A percentile compares a stretch with the other conserved stretches of the same genome.
Conservation (phyloP, 2,888 invertebrate genomes). For the Conchocele bisecta region DNA sequence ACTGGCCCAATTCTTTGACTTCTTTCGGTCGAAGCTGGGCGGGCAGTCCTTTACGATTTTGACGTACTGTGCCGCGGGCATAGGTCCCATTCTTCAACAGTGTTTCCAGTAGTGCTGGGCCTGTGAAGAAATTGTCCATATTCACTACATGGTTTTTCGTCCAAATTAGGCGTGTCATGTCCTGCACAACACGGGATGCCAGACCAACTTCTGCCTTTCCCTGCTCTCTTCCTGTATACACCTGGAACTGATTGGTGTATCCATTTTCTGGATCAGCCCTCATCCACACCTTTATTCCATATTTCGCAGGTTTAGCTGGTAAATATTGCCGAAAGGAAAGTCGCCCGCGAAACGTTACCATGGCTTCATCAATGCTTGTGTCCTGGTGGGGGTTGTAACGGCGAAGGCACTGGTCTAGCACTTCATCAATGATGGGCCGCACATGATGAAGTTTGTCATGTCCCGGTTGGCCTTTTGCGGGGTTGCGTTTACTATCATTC, state of each 20-base stretch:
- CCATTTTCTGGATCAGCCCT: slow-evolving; percentile 47
- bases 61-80: slow-evolving; percentile 19
- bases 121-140: slow-evolving; percentile 39
- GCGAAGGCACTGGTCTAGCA: not conserved
- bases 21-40: not conserved
- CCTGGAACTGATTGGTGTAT: slow-evolving; percentile 35
- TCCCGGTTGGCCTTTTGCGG: slow-evolving; percentile 2
- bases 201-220: slow-evolving; percentile 25
- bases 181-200: slow-evolving; percentile 19
- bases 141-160: slow-evolving; percentile 24
- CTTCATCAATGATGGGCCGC: not conserved
- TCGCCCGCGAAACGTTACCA: slow-evolving; percentile 12
- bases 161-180: slow-evolving; percentile 11
- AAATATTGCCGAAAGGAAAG: slow-evolving; percentile 44
- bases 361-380: slow-evolving; percentile 24
- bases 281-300: too few species aligned
- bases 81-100: not conserved
- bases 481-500: slow-evolving; percentile 1
- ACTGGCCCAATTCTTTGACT: not conserved
- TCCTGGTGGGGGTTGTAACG: slow-evolving; percentile 20
- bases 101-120: slow-evolving; percentile 11
- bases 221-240: too few species aligned
- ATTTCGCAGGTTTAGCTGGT: slow-evolving; percentile 44
- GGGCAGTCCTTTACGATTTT: slow-evolving; percentile 20
- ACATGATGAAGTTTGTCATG: slow-evolving; percentile 13